A percentile compares a stretch with the other conserved stretches of the same genome.
Conservation (phyloP, 2,797 vertebrate genomes). For the Zalophus californianus region DNA sequence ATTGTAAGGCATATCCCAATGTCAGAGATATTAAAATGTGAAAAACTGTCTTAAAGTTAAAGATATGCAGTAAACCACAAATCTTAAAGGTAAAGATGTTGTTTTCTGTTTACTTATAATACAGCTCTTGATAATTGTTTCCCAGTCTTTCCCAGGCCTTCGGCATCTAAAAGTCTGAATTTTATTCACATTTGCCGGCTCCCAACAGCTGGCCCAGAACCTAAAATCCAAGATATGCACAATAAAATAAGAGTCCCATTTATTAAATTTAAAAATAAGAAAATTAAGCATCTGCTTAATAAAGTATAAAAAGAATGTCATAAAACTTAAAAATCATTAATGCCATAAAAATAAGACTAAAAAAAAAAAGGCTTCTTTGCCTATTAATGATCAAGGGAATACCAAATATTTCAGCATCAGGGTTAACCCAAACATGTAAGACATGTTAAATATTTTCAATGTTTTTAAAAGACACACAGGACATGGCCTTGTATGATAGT, state of each 20-base stretch:
- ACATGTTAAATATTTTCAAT: neutral
- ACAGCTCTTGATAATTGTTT: neutral
- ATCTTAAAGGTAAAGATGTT: neutral
- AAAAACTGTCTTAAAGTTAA: neutral
- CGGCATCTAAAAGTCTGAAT: neutral
- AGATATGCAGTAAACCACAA: neutral
- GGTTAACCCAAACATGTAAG: neutral
- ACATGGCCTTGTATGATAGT: neutral
- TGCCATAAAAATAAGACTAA: neutral
- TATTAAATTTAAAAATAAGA: neutral
- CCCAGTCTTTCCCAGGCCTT: neutral
- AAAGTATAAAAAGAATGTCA: neutral
- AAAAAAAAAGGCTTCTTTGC: neutral
- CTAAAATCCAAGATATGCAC: neutral
- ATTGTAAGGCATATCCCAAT: neutral
- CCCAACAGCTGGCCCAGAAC: neutral
- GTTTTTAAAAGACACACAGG: neutral
- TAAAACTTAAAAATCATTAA: neutral
- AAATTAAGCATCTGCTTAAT: neutral
- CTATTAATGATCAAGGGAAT: neutral
- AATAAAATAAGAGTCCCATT: neutral
- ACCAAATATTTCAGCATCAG: neutral
- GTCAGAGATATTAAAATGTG: neutral
- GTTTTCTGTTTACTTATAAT: neutral
- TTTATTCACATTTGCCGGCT: neutral